A percentile compares a stretch with the other conserved stretches of the same genome.
These are phyloP conservation scores for Molossus alvarezi DNA, from an alignment of 2,797 vertebrate genomes.

Conservation along the genomic window DNA sequence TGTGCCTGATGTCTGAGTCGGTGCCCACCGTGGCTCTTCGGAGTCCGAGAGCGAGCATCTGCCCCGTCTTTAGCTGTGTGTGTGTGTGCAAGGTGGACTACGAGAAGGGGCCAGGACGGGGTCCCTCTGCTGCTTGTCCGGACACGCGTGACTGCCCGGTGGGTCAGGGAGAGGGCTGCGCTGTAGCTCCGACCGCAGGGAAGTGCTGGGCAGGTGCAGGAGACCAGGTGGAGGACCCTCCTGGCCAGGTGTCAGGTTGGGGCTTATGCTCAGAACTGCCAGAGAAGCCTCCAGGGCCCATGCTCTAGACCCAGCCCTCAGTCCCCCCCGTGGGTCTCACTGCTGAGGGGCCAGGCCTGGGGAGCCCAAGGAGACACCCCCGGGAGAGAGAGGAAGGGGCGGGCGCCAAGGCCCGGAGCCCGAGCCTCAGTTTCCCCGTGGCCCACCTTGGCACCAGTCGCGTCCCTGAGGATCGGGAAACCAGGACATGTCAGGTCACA, in stretches of 20 bases:
- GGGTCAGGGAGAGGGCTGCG: background rate
- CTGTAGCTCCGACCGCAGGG: no score
- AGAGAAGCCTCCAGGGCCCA: background rate
- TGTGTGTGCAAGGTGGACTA: background rate
- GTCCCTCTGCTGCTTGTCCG: no score
- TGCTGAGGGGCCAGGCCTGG: background rate
- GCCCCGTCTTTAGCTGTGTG: background rate
- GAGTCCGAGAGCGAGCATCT: no score
- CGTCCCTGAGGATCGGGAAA: background rate
- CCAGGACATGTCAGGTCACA: background rate
- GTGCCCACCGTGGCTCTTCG: no score
- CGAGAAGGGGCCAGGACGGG: background rate
- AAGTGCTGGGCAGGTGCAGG: background rate
- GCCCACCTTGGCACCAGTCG: accelerated
- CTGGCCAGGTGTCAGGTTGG: no score
- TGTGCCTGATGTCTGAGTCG: no score
- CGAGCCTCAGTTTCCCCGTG: background rate
- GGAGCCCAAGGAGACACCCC: background rate
- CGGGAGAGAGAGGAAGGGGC: background rate
- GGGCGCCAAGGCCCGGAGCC: background rate
- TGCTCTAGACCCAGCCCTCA: background rate
- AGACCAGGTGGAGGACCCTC: background rate
- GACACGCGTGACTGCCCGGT: no score
- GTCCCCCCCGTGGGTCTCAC: background rate
- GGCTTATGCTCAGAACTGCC: background rate